Percentiles rank a stretch among this genome's conserved stretches.
phyloP scores from a whole-genome alignment of 1,140 invertebrate species.

The Eriocheir sinensis region DNA sequence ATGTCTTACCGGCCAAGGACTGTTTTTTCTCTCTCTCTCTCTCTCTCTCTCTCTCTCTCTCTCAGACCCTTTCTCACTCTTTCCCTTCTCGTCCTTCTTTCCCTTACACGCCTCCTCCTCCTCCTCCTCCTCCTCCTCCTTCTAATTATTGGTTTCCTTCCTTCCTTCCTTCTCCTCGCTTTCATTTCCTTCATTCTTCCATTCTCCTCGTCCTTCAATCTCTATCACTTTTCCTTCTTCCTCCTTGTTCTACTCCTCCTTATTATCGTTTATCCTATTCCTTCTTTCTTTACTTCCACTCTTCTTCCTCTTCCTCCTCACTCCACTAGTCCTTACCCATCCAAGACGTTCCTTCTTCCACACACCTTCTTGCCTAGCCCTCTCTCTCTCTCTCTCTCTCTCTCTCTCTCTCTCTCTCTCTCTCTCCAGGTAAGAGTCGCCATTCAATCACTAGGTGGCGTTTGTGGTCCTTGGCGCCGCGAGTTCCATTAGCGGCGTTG shows the following conservation, averaged over 20 bases:
- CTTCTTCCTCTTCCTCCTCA: neutral
- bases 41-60: neutral
- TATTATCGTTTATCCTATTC: conserved; percentile 9
- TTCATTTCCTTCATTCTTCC: neutral
- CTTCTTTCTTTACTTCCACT: neutral
- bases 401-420: neutral
- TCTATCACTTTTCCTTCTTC: neutral
- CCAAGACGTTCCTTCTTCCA: neutral
- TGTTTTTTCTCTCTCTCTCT: neutral
- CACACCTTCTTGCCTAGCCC: neutral
- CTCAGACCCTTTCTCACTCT: neutral
- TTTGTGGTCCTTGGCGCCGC: neutral
- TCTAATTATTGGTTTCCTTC: too few relatives aligned
- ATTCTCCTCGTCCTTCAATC: neutral
- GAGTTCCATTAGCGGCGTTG: conserved; percentile 56
- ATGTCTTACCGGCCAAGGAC: conserved; percentile 33
- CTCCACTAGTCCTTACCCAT: neutral
- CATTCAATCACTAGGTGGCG: neutral
- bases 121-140: too few relatives aligned
- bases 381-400: conserved; percentile 40
- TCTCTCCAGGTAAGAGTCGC: neutral
- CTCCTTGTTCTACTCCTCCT: neutral
- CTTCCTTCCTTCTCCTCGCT: too few relatives aligned
- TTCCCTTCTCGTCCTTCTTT: too few relatives aligned
- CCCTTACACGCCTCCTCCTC: too few relatives aligned